Conservation (phyloP, 2,113 vertebrate genomes). For the Lagopus leucura region DNA sequence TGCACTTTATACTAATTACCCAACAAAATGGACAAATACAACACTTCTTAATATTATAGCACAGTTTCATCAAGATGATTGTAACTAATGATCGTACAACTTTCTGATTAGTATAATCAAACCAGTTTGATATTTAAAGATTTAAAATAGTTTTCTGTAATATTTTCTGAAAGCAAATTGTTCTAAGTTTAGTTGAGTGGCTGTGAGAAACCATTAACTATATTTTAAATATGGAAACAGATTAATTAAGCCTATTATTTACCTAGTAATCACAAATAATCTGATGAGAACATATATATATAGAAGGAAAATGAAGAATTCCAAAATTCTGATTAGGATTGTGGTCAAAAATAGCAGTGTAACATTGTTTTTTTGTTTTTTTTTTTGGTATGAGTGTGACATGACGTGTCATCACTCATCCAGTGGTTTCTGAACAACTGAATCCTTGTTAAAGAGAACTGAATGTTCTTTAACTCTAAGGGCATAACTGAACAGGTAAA, state of each 20-base stretch:
- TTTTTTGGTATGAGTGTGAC: not conserved
- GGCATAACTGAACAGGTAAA: not conserved
- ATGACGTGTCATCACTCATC: not conserved
- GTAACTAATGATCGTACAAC: slow-evolving; percentile 54
- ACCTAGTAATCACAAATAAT: not conserved
- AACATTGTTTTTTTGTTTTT: not conserved
- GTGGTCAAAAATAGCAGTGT: not conserved
- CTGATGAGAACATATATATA: not conserved
- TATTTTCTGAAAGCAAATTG: not conserved
- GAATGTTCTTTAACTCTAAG: not conserved
- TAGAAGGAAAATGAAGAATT: not conserved
- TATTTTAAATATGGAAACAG: not conserved
- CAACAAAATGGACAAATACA: slow-evolving; percentile 61
- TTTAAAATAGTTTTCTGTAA: not conserved
- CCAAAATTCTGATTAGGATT: not conserved
- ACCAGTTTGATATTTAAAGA: slow-evolving; percentile 20
- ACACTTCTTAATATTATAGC: slow-evolving; percentile 32
- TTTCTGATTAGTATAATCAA: slow-evolving; percentile 54
- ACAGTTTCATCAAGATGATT: slow-evolving; percentile 53
- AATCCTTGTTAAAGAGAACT: not conserved
- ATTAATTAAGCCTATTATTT: not conserved
- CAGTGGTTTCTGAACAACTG: not conserved
- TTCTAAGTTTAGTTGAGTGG: not conserved
- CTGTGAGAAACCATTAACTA: not conserved
- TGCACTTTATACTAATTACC: slow-evolving; percentile 64